Evolutionary conservation across 2,888 invertebrate genomes (phyloP).

Genomic region (Polydrusus pterygomalis): DNA sequence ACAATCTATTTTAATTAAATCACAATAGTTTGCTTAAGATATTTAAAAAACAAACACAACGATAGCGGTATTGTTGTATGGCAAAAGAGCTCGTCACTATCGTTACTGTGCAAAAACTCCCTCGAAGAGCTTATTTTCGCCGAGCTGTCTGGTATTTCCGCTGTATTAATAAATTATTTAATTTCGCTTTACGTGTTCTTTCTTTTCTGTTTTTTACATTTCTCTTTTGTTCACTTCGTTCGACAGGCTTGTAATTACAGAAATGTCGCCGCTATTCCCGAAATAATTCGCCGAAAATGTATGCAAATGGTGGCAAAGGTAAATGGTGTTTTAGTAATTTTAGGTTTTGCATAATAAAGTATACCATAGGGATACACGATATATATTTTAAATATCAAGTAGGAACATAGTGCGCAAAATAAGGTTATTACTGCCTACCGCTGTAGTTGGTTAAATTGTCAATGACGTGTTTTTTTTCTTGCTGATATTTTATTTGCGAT

Average conservation of each 20-base stretch:
- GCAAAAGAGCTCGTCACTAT: no score
- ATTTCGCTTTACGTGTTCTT: slow-evolving; percentile 25
- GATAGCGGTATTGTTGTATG: no score
- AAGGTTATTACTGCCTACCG: no score
- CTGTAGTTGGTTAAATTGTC: no score
- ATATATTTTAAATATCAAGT: no score
- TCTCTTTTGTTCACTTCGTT: slow-evolving; percentile 16
- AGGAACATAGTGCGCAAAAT: no score
- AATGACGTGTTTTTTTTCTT: no score
- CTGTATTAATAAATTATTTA: slow-evolving; percentile 21
- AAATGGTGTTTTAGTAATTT: slow-evolving; percentile 8
- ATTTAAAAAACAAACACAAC: no score
- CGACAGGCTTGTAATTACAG: slow-evolving; percentile 14
- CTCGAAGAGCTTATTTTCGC: slow-evolving; percentile 8
- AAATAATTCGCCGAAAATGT: slow-evolving; percentile 13
- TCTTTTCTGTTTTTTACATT: slow-evolving; percentile 17
- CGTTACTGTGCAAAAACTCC: slow-evolving; percentile 1
- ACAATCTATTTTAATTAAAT: no score
- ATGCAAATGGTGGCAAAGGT: slow-evolving; percentile 19
- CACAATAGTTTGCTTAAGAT: no score
- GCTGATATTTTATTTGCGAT: no score
- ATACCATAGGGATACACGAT: no score
- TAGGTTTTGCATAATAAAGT: slow-evolving; percentile 1
- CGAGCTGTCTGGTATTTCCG: slow-evolving; percentile 28
- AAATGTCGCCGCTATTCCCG: slow-evolving; percentile 16